Base-by-base conservation (phyloP, 2,888 invertebrate species). In the Drosophila lutescens region DNA sequence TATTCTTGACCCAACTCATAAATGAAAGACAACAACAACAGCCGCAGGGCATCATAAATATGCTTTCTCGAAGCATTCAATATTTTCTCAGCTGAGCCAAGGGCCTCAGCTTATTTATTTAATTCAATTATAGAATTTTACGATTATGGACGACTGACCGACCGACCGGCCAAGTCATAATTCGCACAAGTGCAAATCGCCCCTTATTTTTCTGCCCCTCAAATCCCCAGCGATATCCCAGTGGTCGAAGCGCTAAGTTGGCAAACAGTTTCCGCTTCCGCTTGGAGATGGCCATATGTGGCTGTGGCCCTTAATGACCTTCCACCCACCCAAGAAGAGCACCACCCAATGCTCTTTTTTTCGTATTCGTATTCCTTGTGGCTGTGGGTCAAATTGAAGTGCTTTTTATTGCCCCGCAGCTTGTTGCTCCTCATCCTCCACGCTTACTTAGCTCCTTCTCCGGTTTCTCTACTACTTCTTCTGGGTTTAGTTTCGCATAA, bases 101-200 rank as follows among this genome's bases (percentile, higher is more conserved):
- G 30, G 30, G 30, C 80, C 87, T 71, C 78, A 20, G 55, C 38
- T 41, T 89, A 90, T 89, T 90, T 90, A 90, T 90, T 90, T 90
- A 90, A 90, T 90, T 90, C 90, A 90, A 90, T 90, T 90, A 90
- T 90, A 81, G 87, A 84, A 86, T 90, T 90, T 90, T 90, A 90
- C 78, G 90, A 90, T 90, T 90, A 90, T 90, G 80, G 50, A 32
- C 38, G 51, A 54, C 40, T 44, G 34, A 34, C 34, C 34, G 34
- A 41, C 50, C 51, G 57, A 46, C 57, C 50, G 46, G 57, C 56
- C 72, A 58, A 71, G 78, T 83, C 84, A 83, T 83, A 83, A 86
- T 81, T 83, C 83, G 83, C 84, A 81, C 86, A 84, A 83, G 83
- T 86, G 86, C 84, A 79, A 83, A 84, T 86, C 83, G 40, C 65